These are phyloP conservation scores for Hydractinia symbiolongicarpus DNA, from an alignment of 30 jellyfish, hydroid and myxozoan species.

Conservation along the genomic window DNA sequence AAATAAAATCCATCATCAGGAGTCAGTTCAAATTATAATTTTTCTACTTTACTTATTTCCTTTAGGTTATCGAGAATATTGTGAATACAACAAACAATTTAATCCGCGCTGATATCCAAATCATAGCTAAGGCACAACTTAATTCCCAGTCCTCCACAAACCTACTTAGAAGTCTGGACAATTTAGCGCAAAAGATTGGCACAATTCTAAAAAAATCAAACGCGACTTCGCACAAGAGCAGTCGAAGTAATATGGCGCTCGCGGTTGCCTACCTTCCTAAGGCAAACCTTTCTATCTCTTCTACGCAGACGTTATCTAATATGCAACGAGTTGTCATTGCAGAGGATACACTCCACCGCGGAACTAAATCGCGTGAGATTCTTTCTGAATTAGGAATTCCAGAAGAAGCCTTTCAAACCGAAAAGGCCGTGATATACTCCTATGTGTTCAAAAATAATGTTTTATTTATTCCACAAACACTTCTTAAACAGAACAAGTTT, in stretches of 20 bases:
- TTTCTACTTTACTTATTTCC: not conserved
- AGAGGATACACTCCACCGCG: not conserved
- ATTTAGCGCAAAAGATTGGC: not conserved
- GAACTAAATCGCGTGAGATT: not conserved
- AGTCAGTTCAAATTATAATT: not conserved
- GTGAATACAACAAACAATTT: not conserved
- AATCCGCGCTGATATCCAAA: not conserved
- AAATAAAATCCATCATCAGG: not conserved
- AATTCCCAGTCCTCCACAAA: not conserved
- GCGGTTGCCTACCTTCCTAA: not conserved
- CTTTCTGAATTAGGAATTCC: conserved; percentile 9
- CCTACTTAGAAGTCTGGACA: conserved; percentile 4
- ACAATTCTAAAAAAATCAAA: not conserved
- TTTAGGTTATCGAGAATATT: not conserved
- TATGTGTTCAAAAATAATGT: conserved; percentile 5
- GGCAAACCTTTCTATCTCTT: not conserved
- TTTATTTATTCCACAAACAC: not conserved
- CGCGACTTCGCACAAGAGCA: not conserved
- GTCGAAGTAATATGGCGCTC: not conserved
- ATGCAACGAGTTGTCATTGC: not conserved
- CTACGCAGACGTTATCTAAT: not conserved
- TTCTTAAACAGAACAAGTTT: not conserved
- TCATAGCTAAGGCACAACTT: not conserved
- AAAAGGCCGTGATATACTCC: conserved; percentile 10
- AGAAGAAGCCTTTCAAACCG: conserved; percentile 3